Evolutionary conservation across 2,797 vertebrate genomes (phyloP), one percentile per base, ranked within the genome.

Genomic region (Amphiprion clarkii): DNA sequence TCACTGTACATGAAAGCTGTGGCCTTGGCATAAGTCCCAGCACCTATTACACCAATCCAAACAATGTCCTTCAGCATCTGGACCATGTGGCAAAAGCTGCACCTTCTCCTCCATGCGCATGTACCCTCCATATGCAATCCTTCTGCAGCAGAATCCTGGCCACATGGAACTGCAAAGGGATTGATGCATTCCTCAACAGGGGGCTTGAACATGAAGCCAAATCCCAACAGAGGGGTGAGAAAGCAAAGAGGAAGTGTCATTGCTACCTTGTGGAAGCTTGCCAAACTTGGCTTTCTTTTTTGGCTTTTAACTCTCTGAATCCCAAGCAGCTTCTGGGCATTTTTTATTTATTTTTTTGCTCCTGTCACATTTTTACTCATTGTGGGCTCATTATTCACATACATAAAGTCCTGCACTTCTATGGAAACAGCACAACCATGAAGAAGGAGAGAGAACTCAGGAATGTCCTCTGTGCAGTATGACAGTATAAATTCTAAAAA

Each of bases 1-100:
- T 89, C 84, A 69, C 75, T 64, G 67, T 83, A 91, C 92, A 94
- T 84, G 87, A 90, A 92, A 92, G 86, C 82, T 78, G 14, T 17
- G 82, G 87, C 90, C 86, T 88, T 91, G 92, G 93, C 83, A 19
- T 23, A 49, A 33, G 62, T 89, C 87, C 91, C 76, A 31, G 74
- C 60, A 39, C 75, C 77, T 59, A 64, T 86, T 87, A 90, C 81
- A 71, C 67, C 21, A 42, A 86, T 83, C 82, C 85, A 64, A 81
- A 90, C 82, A 52, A 67, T 56, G 84, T 83, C 88, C 76, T 72
- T 84, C 89, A 73, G 82, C 87, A 87, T 78, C 76, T 85, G 85
- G 75, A 83, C 82, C 51, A 11, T 61, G 53, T 39, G 59, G 44
- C 31, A 48, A 46, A 58, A 74, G 62, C 58, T 67, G 62, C 9